Base-by-base conservation (phyloP, 2,888 invertebrate genomes). In the Podotricha telesiphe region DNA sequence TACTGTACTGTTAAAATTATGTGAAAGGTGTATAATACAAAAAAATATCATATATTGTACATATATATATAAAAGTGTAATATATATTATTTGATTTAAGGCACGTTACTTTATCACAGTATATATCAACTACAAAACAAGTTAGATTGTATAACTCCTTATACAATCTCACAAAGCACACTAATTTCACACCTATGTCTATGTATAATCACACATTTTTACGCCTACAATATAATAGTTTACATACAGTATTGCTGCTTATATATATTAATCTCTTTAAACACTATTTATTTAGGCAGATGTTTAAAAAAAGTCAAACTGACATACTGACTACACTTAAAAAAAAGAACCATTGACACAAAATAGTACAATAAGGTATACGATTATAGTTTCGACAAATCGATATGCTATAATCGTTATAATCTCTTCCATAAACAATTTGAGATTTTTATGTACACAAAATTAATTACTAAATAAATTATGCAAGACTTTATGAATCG, bases 31-130 rank as follows among this genome's bases (percentile, higher is more conserved):
- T 37, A 37, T 37, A 8, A 4, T 37, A 37, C 10, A 37, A 37
- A 37, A 37, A 58, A 58, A 28, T 4, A 4, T 6, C 2, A 28
- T 17, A 48, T 19, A 47, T 19, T 0, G n/a, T n/a, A n/a, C n/a
- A 56, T 45, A 51, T 28, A 28, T 62, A 67, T 20, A 37, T 28
- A 50, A 64, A 47, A 68, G 62, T 48, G 63, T 53, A 20, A 71
- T 56, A 67, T 48, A 28, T 68, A 66, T 61, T 58, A 56, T 70
- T 63, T 40, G 2, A 74, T 79, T 80, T 87, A 91, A 91, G 91
- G 91, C 91, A 91, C 91, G 78, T 82, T 77, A 82, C 78, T 81
- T 84, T 91, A 91, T 91, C 91, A 91, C 91, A 91, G 91, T 85
- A 86, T 79, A 85, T 76, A 88, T 80, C 82, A 87, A 79, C 83